Percentiles rank a stretch among this genome's conserved stretches.
Evolutionary conservation across 2,888 invertebrate species (phyloP).

Genomic region (Volucella inflata): DNA sequence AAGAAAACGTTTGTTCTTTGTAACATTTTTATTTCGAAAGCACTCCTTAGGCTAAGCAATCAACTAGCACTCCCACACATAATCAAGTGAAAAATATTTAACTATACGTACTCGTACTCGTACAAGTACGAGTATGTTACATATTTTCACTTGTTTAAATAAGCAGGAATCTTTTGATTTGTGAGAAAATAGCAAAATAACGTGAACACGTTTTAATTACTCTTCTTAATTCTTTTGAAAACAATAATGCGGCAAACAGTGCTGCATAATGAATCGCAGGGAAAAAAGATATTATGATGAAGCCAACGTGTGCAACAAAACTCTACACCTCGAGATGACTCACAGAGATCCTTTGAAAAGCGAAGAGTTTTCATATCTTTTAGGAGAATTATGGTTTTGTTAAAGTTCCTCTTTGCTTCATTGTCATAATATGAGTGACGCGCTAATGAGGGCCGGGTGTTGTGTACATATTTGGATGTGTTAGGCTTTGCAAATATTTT

Average conservation of each 20-base stretch:
- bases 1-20: conserved; percentile 32
- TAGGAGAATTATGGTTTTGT: conserved; percentile 73
- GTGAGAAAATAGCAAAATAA: conserved; percentile 54
- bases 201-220: conserved; percentile 72
- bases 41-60: conserved; percentile 55
- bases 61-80: conserved; percentile 39
- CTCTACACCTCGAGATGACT: conserved; percentile 59
- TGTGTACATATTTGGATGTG: conserved; percentile 37
- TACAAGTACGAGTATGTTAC: conserved; percentile 35
- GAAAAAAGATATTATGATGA: conserved; percentile 60
- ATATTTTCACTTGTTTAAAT: conserved; percentile 61
- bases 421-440: conserved; percentile 71
- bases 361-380: conserved; percentile 65
- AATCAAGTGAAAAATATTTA: conserved; percentile 56
- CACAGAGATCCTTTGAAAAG: conserved; percentile 66
- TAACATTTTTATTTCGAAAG: conserved; percentile 30
- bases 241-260: conserved; percentile 73
- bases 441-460: conserved; percentile 71
- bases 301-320: conserved; percentile 62
- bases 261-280: conserved; percentile 67
- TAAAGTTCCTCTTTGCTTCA: conserved; percentile 61
- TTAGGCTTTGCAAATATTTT: conserved; percentile 45
- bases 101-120: conserved; percentile 9
- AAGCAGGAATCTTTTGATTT: conserved; percentile 65
- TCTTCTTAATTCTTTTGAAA: conserved; percentile 73